Conservation (phyloP, 2,113 vertebrate genomes). For the Oryzias curvinotus region DNA sequence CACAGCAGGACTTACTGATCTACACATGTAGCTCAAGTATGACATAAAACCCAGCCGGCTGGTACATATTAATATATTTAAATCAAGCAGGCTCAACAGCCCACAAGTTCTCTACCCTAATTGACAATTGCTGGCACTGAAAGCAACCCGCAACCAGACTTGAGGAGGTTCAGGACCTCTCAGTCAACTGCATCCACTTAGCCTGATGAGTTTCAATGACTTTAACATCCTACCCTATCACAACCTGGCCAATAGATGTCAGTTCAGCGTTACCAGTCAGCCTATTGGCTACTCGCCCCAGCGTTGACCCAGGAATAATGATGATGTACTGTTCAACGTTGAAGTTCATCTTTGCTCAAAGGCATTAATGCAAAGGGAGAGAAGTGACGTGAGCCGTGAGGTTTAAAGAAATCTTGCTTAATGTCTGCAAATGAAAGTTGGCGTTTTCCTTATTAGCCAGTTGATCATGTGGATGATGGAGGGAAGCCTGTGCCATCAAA, state of each 20-base stretch:
- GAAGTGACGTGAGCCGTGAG: slow-evolving; percentile 11
- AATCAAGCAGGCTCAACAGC: slow-evolving; percentile 43
- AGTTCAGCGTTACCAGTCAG: slow-evolving; percentile 61
- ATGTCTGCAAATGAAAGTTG: slow-evolving; percentile 53
- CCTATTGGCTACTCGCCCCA: slow-evolving; percentile 67
- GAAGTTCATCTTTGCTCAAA: slow-evolving; percentile 54
- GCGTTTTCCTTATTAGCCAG: slow-evolving; percentile 33
- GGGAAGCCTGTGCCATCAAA: slow-evolving; percentile 4
- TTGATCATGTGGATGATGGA: slow-evolving; percentile 32
- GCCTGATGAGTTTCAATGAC: slow-evolving; percentile 75
- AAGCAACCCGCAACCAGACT: slow-evolving; percentile 63
- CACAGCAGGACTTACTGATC: slow-evolving; percentile 19
- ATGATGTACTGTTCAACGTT: slow-evolving; percentile 67
- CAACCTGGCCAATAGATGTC: slow-evolving; percentile 67
- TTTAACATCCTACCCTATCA: slow-evolving; percentile 68
- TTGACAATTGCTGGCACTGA: slow-evolving; percentile 61
- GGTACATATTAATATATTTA: slow-evolving; percentile 33
- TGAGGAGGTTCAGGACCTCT: slow-evolving; percentile 67
- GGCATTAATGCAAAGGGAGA: slow-evolving; percentile 27
- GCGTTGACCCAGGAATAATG: slow-evolving; percentile 64
- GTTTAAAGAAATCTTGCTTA: slow-evolving; percentile 50
- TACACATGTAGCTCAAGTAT: slow-evolving; percentile 26
- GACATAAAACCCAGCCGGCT: slow-evolving; percentile 29
- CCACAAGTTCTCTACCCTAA: slow-evolving; percentile 58
- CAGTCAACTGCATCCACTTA: slow-evolving; percentile 74